Conservation (phyloP, 2,888 invertebrate genomes). For the Zhengitettix transpicula region DNA sequence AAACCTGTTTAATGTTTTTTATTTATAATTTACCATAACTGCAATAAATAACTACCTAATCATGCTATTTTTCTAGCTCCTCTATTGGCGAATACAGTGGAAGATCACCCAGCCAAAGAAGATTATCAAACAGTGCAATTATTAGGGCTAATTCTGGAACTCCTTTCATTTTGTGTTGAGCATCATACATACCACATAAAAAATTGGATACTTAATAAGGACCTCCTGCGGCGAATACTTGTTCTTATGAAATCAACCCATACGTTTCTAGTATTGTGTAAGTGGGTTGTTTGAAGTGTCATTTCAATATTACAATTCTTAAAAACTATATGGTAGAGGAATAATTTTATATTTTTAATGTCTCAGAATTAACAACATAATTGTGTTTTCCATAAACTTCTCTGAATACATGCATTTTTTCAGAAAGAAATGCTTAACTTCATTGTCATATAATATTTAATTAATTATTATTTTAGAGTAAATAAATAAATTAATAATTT, state of each 20-base stretch:
- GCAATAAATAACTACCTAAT: background rate
- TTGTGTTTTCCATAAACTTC: too few species aligned
- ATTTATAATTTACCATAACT: background rate
- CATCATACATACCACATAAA: conserved; percentile 99
- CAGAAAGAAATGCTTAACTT: too few species aligned
- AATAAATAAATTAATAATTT: too few species aligned
- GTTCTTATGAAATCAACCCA: conserved; percentile 94
- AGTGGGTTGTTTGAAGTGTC: conserved; percentile 18
- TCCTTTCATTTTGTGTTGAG: conserved; percentile 95
- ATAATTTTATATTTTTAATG: too few species aligned
- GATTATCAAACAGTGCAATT: conserved; percentile 95
- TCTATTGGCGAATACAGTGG: conserved; percentile 80
- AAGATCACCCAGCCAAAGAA: conserved; percentile 78
- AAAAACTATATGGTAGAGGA: too few species aligned
- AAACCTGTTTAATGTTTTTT: too few species aligned
- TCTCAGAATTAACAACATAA: too few species aligned
- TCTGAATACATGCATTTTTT: too few species aligned
- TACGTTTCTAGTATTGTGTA: conserved; percentile 85
- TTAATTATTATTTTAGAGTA: too few species aligned
- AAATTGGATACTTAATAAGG: conserved; percentile 92
- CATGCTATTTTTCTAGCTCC: conserved; percentile 43
- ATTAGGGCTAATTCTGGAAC: conserved; percentile 82
- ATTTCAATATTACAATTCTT: too few species aligned
- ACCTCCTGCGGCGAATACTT: conserved; percentile 84
- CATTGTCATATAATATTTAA: too few species aligned